Evolutionary conservation across 1,140 invertebrate species (phyloP).

Genomic region (Pectinophora gossypiella): DNA sequence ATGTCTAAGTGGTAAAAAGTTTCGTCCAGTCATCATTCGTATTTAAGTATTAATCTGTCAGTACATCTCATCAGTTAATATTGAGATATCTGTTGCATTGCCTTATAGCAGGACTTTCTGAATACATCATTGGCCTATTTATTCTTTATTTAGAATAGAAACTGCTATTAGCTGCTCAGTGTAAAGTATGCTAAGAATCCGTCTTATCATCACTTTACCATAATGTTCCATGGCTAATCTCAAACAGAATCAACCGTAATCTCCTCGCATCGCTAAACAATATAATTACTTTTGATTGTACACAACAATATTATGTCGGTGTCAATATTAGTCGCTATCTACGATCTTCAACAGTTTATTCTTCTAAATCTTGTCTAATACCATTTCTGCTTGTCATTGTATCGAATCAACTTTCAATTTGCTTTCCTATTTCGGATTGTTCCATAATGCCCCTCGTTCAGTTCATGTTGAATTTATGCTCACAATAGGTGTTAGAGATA

Average conservation of each 20-base stretch:
- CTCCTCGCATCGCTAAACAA: slow-evolving; percentile 15
- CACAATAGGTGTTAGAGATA: background rate
- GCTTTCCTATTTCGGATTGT: slow-evolving; percentile 23
- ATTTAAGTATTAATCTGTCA: too few species aligned
- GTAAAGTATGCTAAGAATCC: background rate
- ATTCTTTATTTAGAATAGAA: too few species aligned
- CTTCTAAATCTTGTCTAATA: slow-evolving; percentile 6
- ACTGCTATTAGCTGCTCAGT: too few species aligned
- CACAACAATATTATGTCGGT: slow-evolving; percentile 12
- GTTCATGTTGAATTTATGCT: slow-evolving; percentile 4
- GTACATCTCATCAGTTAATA: too few species aligned
- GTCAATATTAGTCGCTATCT: slow-evolving; percentile 17
- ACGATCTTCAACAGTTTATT: slow-evolving; percentile 10
- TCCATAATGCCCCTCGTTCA: slow-evolving; percentile 6
- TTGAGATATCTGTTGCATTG: too few species aligned
- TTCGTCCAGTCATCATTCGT: background rate
- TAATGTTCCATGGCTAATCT: background rate
- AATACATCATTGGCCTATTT: too few species aligned
- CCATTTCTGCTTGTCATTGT: slow-evolving; percentile 17
- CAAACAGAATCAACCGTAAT: slow-evolving; percentile 12
- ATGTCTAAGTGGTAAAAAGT: background rate
- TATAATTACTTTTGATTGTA: slow-evolving; percentile 23
- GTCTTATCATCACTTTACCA: background rate
- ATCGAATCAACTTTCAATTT: slow-evolving; percentile 19
- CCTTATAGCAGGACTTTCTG: too few species aligned